Base-by-base conservation (phyloP, 2,888 invertebrate species). In the Drosophila anomelani region DNA sequence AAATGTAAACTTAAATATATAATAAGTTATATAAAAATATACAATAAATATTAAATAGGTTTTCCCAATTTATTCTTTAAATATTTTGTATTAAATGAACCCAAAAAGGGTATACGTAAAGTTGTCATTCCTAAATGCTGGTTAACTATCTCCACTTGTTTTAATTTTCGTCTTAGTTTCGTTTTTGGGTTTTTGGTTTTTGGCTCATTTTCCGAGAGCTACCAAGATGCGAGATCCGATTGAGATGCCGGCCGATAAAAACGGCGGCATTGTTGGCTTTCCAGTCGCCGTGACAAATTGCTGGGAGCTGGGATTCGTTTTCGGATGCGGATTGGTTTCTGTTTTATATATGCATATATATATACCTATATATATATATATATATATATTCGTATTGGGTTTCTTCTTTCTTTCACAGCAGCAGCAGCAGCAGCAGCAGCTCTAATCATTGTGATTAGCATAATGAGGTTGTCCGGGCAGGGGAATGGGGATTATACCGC, bases 371-470 rank as follows among this genome's bases (percentile, higher is more conserved):
- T 17, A n/a, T n/a, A 29, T 47, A 47, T 13, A 13, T 29, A n/a
- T 15, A 10, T n/a, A 46, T 46, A 26, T 32, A 10, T 13, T 15
- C 34, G 51, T 23, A 36, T 36, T 6, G 51, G 51, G 51, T 36
- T 53, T 53, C 51, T 53, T 53, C 4, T 53, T 51, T 34, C 34
- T 15, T 15, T 20, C 34, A 34, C 46, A 53, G 43, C 39, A 53
- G 43, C 39, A 74, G 43, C 39, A 53, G 43, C 39, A 74, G 49
- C 46, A 53, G 43, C 39, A 53, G 43, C 39, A 74, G 68, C 69
- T 69, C 80, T 85, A 85, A 84, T 87, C 77, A 84, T 79, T 82
- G 88, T 85, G 85, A 87, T 84, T 84, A 87, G 88, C 88, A 84
- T 84, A 84, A 84, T 84, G 83, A 82, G 79, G 67, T 62, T 55